These are phyloP conservation scores for Drosophila hamatofila DNA, from an alignment of 2,888 invertebrate species.

Conservation along the genomic window DNA sequence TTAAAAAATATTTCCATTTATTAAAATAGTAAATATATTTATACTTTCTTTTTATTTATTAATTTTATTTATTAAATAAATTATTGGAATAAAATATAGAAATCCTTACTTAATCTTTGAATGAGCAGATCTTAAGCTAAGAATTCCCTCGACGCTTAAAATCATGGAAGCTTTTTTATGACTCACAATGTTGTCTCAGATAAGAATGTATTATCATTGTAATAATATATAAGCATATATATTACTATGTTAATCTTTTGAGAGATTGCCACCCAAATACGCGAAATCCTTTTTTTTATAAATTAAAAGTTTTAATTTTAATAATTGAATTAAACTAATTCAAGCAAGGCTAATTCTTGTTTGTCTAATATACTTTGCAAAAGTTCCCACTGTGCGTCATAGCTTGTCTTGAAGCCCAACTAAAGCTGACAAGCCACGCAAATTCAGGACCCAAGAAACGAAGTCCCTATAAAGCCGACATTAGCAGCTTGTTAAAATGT, in stretches of 20 bases:
- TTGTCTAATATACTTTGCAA: neutral
- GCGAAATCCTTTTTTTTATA: neutral
- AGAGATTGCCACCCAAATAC: too few species aligned
- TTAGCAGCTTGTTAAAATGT: constrained; percentile 76
- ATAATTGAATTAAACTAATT: too few species aligned
- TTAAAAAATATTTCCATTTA: too few species aligned
- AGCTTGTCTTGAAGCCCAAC: constrained; percentile 19
- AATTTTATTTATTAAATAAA: too few species aligned
- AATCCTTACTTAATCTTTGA: neutral
- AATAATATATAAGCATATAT: neutral
- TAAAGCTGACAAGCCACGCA: constrained; percentile 28
- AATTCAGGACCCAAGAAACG: constrained; percentile 31
- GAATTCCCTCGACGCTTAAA: too few species aligned
- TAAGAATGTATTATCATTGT: neutral
- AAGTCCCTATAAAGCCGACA: constrained; percentile 51
- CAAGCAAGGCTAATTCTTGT: too few species aligned
- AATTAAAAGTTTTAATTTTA: neutral
- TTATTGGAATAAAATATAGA: neutral
- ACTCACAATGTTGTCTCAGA: neutral
- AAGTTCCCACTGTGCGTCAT: neutral
- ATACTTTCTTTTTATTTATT: too few species aligned
- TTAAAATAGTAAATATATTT: too few species aligned
- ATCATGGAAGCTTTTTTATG: neutral
- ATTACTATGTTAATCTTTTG: neutral
- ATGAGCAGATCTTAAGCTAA: neutral